phyloP scores from a whole-genome alignment of 1,140 invertebrate species.

The Colletes gigas region DNA sequence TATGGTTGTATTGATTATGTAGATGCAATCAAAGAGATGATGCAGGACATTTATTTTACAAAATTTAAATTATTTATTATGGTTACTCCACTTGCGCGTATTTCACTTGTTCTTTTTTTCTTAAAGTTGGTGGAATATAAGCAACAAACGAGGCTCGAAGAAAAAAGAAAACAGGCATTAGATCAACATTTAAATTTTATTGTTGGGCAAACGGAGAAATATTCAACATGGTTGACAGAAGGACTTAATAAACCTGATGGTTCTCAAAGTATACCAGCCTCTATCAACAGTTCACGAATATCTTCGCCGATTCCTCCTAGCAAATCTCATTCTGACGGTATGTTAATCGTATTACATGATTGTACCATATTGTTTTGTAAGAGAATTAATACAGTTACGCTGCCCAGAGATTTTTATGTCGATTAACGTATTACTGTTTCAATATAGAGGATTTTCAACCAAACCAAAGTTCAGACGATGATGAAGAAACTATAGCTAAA shows the following conservation, averaged over 20 bases:
- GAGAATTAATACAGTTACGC: too few relatives aligned
- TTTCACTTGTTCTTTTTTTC: constrained; percentile 38
- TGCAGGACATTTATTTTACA: constrained; percentile 62
- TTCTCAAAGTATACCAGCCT: constrained; percentile 76
- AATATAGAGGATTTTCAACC: constrained; percentile 91
- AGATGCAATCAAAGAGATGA: constrained; percentile 60
- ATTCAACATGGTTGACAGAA: constrained; percentile 94
- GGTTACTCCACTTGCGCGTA: not conserved
- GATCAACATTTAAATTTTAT: constrained; percentile 99
- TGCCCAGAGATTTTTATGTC: not conserved
- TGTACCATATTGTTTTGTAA: constrained; percentile 10
- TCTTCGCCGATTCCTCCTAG: constrained; percentile 75
- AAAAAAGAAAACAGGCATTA: constrained; percentile 96
- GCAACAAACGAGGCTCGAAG: constrained; percentile 94
- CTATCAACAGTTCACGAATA: constrained; percentile 80
- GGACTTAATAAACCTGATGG: constrained; percentile 87
- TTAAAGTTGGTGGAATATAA: constrained; percentile 95
- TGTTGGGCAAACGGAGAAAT: constrained; percentile 99
- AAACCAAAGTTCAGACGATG: constrained; percentile 90
- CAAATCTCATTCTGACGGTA: constrained; percentile 80
- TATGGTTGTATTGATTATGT: constrained; percentile 55
- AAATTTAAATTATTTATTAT: not conserved
- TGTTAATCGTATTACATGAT: constrained; percentile 27
- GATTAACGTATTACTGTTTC: constrained; percentile 44
- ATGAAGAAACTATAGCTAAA: constrained; percentile 97